Evolutionary conservation across 2,797 vertebrate genomes (phyloP).

Genomic region (Triplophysa bombifrons): DNA sequence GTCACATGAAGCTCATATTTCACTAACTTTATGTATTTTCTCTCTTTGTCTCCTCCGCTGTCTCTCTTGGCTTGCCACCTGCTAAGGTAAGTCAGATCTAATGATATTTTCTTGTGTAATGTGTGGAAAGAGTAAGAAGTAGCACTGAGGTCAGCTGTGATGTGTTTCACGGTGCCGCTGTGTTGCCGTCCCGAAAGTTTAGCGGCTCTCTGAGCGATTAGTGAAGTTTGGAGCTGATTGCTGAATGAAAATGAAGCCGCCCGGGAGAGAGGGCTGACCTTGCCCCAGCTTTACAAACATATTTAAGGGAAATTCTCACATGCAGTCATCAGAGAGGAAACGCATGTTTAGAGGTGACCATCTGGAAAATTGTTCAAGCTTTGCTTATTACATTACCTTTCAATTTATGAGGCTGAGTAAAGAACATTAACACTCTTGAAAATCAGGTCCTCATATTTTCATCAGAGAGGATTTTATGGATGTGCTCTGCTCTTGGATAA

Average conservation of each 20-base stretch:
- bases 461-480: constrained; percentile 6
- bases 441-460: constrained; percentile 6
- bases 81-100: constrained; percentile 67
- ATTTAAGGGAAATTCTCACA: constrained; percentile 32
- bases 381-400: constrained; percentile 42
- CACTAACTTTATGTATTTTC: constrained; percentile 9
- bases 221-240: constrained; percentile 32
- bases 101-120: constrained; percentile 14
- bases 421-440: constrained; percentile 32
- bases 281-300: constrained; percentile 23
- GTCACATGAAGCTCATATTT: neutral
- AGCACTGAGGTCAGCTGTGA: constrained; percentile 27
- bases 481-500: neutral
- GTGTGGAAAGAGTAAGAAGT: constrained; percentile 19
- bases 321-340: constrained; percentile 23
- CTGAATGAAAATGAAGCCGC: constrained; percentile 35
- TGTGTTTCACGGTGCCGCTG: constrained; percentile 1
- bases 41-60: constrained; percentile 30
- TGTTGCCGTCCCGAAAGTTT: constrained; percentile 33
- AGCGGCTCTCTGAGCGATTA: neutral
- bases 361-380: constrained; percentile 48
- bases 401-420: constrained; percentile 38
- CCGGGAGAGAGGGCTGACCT: constrained; percentile 23
- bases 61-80: constrained; percentile 8
- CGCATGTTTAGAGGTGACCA: constrained; percentile 42